Evolutionary conservation across 1,140 invertebrate species (phyloP).

Genomic region (Leptoteleia sp.): DNA sequence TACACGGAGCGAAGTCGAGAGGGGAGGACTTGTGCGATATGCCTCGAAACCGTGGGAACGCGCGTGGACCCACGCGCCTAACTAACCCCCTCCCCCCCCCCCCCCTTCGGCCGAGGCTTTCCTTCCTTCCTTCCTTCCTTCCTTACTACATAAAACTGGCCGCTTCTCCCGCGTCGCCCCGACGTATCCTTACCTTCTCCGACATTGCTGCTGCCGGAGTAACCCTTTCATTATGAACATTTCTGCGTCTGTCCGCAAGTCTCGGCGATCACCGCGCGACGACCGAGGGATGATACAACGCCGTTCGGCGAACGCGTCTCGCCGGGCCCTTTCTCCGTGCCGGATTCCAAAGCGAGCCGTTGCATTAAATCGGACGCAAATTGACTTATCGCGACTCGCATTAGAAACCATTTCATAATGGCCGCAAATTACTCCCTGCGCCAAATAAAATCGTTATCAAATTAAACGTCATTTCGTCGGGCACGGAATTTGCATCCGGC

Average conservation of each 20-base stretch:
- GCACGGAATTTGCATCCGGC: no score
- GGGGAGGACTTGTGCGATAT: constrained; percentile 76
- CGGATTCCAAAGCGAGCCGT: constrained; percentile 34
- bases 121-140: constrained; percentile 49
- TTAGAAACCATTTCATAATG: constrained; percentile 55
- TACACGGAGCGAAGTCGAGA: constrained; percentile 49
- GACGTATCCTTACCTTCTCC: constrained; percentile 62
- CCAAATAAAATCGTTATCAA: constrained; percentile 9
- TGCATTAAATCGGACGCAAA: constrained; percentile 47
- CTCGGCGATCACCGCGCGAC: constrained; percentile 2
- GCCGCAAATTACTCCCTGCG: constrained; percentile 26
- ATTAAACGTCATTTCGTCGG: constrained; percentile 7
- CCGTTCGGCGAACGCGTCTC: constrained; percentile 36
- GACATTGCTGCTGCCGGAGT: constrained; percentile 66
- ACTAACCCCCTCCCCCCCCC: constrained; percentile 74
- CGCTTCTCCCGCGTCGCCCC: constrained; percentile 49
- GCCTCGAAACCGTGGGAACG: constrained; percentile 80
- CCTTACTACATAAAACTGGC: constrained; percentile 56
- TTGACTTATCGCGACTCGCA: constrained; percentile 54
- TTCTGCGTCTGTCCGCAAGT: constrained; percentile 68
- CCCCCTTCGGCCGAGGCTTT: no score
- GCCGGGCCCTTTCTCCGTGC: constrained; percentile 7
- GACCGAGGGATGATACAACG: constrained; percentile 45
- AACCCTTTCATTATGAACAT: constrained; percentile 73
- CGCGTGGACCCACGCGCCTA: constrained; percentile 80